Evolutionary conservation across 1,140 invertebrate species (phyloP).

Genomic region (Drosophila nasuta): DNA sequence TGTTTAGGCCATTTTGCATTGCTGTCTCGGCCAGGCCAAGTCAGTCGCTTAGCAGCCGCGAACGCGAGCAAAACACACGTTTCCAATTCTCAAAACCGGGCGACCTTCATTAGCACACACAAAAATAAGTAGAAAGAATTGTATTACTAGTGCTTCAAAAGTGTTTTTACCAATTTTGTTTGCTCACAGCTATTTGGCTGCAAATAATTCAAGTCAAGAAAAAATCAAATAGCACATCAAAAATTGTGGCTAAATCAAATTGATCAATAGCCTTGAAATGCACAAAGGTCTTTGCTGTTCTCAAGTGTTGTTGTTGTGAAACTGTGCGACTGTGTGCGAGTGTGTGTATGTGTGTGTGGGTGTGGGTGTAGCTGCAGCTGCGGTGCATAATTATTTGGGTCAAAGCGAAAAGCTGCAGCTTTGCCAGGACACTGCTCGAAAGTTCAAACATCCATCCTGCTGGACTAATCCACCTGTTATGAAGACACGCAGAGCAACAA

Average conservation of each 20-base stretch:
- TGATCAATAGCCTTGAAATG: slow-evolving; percentile 50
- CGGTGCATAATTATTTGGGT: slow-evolving; percentile 74
- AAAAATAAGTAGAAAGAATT: slow-evolving; percentile 3
- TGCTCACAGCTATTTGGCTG: background rate
- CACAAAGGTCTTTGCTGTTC: slow-evolving; percentile 47
- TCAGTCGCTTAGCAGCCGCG: slow-evolving; percentile 72
- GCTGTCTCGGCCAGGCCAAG: slow-evolving; percentile 44
- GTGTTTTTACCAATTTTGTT: slow-evolving; percentile 5
- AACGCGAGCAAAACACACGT: slow-evolving; percentile 60
- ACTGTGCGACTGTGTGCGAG: slow-evolving; percentile 23
- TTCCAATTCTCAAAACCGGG: slow-evolving; percentile 34
- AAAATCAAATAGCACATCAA: background rate
- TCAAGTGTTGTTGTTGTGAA: slow-evolving; percentile 23
- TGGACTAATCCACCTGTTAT: slow-evolving; percentile 73
- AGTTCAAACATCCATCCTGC: slow-evolving; percentile 35
- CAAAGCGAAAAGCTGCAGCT: slow-evolving; percentile 61
- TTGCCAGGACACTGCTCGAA: slow-evolving; percentile 42
- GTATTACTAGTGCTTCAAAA: slow-evolving; percentile 1
- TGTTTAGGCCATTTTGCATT: slow-evolving; percentile 54
- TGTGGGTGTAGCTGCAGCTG: slow-evolving; percentile 41
- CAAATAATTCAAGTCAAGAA: background rate
- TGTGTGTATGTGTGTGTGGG: slow-evolving; percentile 32
- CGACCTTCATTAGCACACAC: slow-evolving; percentile 38
- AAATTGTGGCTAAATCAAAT: slow-evolving; percentile 7
- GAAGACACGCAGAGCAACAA: slow-evolving; percentile 32